Conservation (phyloP, 2,888 invertebrate species). For the Altica lythri region DNA sequence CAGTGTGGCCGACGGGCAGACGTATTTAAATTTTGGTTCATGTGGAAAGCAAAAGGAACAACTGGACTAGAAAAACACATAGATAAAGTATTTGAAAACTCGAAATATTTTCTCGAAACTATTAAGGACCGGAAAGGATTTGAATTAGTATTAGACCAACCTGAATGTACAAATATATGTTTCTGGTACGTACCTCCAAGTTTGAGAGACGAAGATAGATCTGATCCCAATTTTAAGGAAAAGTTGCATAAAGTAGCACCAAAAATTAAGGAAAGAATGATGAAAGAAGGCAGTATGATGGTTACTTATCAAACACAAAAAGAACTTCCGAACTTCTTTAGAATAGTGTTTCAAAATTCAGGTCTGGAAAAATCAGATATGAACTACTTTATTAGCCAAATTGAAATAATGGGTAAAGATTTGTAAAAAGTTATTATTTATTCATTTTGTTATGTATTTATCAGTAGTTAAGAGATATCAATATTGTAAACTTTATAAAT, state of each 20-base stretch:
- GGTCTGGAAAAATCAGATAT: constrained; percentile 82
- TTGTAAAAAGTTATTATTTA: constrained; percentile 37
- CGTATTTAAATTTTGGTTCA: constrained; percentile 96
- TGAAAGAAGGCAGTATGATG: constrained; percentile 93
- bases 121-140: constrained; percentile 74
- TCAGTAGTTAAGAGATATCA: too few relatives aligned
- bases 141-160: constrained; percentile 72
- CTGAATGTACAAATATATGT: constrained; percentile 93
- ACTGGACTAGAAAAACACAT: constrained; percentile 78
- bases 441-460: too few relatives aligned
- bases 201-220: constrained; percentile 59
- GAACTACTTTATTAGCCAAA: constrained; percentile 84
- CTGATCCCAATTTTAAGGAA: constrained; percentile 63
- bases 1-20: constrained; percentile 96
- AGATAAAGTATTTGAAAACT: constrained; percentile 76
- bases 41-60: constrained; percentile 96
- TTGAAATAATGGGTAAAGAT: constrained; percentile 75
- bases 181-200: constrained; percentile 95
- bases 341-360: constrained; percentile 91
- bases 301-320: constrained; percentile 93
- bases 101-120: constrained; percentile 70
- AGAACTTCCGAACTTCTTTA: constrained; percentile 89
- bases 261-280: constrained; percentile 92
- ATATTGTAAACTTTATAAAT: too few relatives aligned
- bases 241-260: constrained; percentile 84